Evolutionary conservation across 1,140 invertebrate genomes (phyloP).

Genomic region (Pogonomyrmex barbatus): DNA sequence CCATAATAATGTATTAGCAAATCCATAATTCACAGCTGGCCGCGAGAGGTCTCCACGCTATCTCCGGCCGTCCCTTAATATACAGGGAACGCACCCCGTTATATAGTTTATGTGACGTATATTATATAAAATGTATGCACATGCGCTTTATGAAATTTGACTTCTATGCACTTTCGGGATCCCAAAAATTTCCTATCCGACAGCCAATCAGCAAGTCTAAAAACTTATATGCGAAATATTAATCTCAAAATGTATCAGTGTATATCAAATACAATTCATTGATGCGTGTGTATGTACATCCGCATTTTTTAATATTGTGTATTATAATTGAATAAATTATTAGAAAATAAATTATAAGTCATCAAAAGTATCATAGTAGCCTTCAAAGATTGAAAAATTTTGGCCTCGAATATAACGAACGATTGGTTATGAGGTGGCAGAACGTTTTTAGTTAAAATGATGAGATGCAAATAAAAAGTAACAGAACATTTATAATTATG

Average conservation of each 20-base stretch:
- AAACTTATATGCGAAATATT: background rate
- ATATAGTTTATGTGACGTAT: too few species aligned
- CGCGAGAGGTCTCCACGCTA: too few species aligned
- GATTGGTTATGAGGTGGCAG: constrained; percentile 14
- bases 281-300: background rate
- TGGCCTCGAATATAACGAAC: background rate
- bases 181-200: background rate
- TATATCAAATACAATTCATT: background rate
- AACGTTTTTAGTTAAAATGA: background rate
- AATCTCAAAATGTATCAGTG: background rate
- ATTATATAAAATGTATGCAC: too few species aligned
- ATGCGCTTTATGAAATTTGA: too few species aligned
- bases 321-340: constrained; percentile 13
- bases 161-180: background rate
- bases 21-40: too few species aligned
- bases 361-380: constrained; percentile 1
- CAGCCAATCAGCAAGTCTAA: background rate
- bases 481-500: background rate
- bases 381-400: background rate
- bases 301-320: background rate
- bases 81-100: too few species aligned
- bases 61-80: too few species aligned
- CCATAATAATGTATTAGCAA: too few species aligned
- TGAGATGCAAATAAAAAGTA: background rate
- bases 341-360: background rate